Evolutionary conservation across 1,140 invertebrate genomes (phyloP).

Genomic region (Scaptomyza hsui): DNA sequence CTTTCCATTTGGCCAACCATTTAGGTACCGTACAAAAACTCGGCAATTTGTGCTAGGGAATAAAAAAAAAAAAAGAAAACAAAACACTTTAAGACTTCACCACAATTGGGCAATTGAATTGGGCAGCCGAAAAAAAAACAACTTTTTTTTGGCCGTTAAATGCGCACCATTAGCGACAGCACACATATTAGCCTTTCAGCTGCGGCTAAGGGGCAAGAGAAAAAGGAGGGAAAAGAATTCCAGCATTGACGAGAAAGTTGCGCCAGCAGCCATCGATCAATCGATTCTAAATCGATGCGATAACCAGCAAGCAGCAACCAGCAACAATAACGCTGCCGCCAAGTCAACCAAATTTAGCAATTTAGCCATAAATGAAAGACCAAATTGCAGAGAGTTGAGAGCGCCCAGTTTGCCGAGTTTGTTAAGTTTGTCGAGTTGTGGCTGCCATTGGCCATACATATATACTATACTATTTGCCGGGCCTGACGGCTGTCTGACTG

Average conservation of each 20-base stretch:
- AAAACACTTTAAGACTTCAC: neutral
- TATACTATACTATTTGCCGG: no score
- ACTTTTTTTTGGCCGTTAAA: conserved; percentile 24
- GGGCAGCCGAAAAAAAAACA: conserved; percentile 2
- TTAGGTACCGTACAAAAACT: conserved; percentile 1
- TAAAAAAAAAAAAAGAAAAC: neutral
- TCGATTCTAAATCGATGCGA: conserved; percentile 57
- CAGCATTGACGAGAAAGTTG: conserved; percentile 50
- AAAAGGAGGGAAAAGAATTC: conserved; percentile 5
- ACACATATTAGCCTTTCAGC: conserved; percentile 32
- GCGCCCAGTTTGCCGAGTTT: no score
- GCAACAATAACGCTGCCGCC: conserved; percentile 1
- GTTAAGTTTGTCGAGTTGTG: conserved; percentile 5
- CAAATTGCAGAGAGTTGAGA: conserved; percentile 45
- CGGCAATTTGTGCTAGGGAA: conserved; percentile 2
- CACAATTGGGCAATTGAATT: conserved; percentile 43
- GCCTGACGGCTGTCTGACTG: conserved; percentile 37
- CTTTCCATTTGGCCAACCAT: conserved; percentile 10
- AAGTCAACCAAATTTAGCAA: conserved; percentile 69
- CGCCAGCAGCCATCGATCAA: conserved; percentile 36
- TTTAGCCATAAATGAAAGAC: conserved; percentile 69
- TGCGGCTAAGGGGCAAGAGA: neutral
- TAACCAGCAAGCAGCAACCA: conserved; percentile 18
- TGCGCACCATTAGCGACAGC: conserved; percentile 21
- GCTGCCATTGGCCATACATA: conserved; percentile 26